Percentiles rank a stretch among this genome's conserved stretches.
Evolutionary conservation across 2,113 vertebrate genomes (phyloP).

Genomic region (Daboia siamensis): DNA sequence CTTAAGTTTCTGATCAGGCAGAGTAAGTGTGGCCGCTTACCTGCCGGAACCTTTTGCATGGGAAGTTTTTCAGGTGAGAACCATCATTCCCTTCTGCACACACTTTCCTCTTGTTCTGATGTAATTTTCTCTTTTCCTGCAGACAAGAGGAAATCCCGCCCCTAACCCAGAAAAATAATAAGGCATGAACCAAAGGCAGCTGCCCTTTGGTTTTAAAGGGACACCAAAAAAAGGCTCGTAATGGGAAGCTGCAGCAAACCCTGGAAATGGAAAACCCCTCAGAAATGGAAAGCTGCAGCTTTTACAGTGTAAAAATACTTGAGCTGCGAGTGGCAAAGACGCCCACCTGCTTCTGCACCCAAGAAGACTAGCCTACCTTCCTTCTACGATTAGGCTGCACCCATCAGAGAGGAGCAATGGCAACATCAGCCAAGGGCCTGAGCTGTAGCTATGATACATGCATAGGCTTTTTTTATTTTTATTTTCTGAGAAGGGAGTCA

Average conservation of each 20-base stretch:
- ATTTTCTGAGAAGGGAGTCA: not conserved
- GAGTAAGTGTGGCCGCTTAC: conserved; percentile 48
- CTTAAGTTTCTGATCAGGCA: rapidly evolving
- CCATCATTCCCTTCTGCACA: conserved; percentile 53
- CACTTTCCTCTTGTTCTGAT: conserved; percentile 84
- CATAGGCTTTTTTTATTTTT: not conserved
- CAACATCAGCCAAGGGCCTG: too few species aligned
- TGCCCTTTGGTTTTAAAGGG: not conserved
- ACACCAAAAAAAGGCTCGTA: not conserved
- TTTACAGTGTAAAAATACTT: not conserved
- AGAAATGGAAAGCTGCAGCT: too few species aligned
- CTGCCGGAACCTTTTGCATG: conserved; percentile 85
- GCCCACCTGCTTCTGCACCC: not conserved
- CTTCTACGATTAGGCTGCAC: not conserved
- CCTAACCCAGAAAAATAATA: conserved; percentile 45
- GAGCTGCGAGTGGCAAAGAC: not conserved
- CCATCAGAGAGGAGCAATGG: not conserved
- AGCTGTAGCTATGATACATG: not conserved
- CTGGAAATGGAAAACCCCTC: too few species aligned
- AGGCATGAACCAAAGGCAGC: not conserved
- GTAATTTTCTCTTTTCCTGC: conserved; percentile 74
- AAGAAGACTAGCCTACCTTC: not conserved
- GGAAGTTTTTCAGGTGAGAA: conserved; percentile 69
- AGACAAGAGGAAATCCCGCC: conserved; percentile 65
- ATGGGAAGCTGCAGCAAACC: not conserved